Evolutionary conservation across 1,140 invertebrate genomes (phyloP).

Genomic region (Temnothorax longispinosus): DNA sequence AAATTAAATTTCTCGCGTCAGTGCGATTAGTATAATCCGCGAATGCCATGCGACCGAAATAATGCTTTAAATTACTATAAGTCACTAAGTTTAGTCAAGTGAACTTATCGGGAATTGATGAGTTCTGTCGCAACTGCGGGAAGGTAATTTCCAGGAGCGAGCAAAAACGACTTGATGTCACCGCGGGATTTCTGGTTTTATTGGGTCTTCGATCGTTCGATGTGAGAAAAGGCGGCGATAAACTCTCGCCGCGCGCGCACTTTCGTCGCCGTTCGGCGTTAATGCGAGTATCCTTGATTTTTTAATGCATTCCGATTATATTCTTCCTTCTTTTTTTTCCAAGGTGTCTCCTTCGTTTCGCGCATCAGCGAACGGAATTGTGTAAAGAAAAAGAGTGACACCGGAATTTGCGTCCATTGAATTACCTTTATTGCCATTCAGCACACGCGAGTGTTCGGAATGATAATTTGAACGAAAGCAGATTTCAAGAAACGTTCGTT

Average conservation of each 20-base stretch:
- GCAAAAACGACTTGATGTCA: conserved; percentile 55
- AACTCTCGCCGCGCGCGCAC: conserved; percentile 48
- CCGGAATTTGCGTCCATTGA: background rate
- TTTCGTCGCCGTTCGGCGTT: conserved; percentile 42
- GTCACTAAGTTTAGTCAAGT: conserved; percentile 44
- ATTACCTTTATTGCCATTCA: conserved; percentile 49
- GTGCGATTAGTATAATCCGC: conserved; percentile 1
- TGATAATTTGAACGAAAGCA: background rate
- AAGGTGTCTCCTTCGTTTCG: background rate
- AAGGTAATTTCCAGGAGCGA: conserved; percentile 55
- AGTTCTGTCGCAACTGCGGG: background rate
- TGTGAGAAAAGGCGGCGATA: conserved; percentile 57
- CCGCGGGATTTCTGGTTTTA: conserved; percentile 59
- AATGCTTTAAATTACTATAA: conserved; percentile 50
- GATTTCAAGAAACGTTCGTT: conserved; percentile 2
- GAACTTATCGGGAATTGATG: conserved; percentile 68
- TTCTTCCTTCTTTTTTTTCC: conserved; percentile 18
- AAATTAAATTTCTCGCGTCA: background rate
- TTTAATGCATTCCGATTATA: conserved; percentile 43
- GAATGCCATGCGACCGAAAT: conserved; percentile 1
- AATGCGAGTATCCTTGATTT: conserved; percentile 54
- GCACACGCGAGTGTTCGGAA: background rate
- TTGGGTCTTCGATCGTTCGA: conserved; percentile 45
- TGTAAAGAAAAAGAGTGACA: conserved; percentile 4
- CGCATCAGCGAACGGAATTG: background rate